Evolutionary conservation across 2,113 vertebrate species (phyloP).

Genomic region (Indicator indicator): DNA sequence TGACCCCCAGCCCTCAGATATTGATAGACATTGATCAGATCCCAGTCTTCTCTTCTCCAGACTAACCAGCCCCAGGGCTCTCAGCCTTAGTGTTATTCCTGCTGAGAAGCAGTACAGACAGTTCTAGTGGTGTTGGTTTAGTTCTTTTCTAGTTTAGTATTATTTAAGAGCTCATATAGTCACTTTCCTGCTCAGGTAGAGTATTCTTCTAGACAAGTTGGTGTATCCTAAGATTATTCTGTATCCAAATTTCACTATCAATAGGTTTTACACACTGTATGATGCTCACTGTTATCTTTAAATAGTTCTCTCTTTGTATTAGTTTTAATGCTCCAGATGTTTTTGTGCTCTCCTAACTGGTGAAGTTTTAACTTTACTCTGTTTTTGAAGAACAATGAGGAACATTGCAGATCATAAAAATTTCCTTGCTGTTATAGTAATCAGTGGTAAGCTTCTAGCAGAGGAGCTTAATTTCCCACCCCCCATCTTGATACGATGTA

Average conservation of each 20-base stretch:
- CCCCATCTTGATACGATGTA: not conserved
- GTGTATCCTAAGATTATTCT: not conserved
- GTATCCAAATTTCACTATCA: not conserved
- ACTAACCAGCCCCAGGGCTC: no score
- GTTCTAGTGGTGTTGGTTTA: not conserved
- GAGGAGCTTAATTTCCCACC: not conserved
- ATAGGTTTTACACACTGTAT: not conserved
- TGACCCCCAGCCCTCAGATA: no score
- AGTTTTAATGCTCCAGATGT: not conserved
- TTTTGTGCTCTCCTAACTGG: not conserved
- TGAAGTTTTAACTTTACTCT: not conserved
- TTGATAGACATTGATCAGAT: no score
- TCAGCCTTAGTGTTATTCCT: not conserved
- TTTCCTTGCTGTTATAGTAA: not conserved
- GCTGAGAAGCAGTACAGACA: not conserved
- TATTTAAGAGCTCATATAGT: not conserved
- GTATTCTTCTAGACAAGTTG: not conserved
- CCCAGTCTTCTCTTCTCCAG: no score
- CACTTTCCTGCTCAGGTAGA: not conserved
- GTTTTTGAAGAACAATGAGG: not conserved
- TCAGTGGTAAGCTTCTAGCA: not conserved
- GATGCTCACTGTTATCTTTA: not conserved
- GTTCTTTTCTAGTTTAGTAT: not conserved
- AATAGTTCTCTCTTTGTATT: not conserved
- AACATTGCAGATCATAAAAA: not conserved